These are phyloP conservation scores for Spongilla lacustris DNA, from an alignment of 37 sponge, comb jelly and placozoan species.

Conservation along the genomic window DNA sequence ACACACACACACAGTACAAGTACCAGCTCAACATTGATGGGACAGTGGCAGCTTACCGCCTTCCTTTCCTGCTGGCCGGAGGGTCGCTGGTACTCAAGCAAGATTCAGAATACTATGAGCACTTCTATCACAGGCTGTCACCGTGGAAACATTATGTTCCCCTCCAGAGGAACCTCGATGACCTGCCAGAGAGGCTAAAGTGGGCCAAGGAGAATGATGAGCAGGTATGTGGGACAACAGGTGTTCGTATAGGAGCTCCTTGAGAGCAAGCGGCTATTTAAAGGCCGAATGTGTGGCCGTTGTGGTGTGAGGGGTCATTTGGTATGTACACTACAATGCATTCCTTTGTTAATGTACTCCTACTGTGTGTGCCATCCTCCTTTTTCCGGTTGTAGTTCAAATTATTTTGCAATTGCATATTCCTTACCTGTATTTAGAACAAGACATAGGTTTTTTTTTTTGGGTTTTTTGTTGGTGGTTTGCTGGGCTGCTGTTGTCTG, in stretches of 20 bases:
- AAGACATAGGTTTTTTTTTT: background rate
- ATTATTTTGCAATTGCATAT: too few species aligned
- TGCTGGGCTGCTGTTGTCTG: background rate
- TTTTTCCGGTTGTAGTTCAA: background rate
- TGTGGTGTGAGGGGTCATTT: background rate
- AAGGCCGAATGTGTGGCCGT: background rate
- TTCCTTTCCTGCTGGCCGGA: conserved; percentile 92
- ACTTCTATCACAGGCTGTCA: conserved; percentile 88
- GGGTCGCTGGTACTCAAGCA: conserved; percentile 94
- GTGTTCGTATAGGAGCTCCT: background rate
- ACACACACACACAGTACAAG: conserved; percentile 73
- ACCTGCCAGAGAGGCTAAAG: conserved; percentile 81
- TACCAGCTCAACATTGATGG: conserved; percentile 97
- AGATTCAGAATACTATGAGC: conserved; percentile 96
- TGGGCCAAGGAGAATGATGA: conserved; percentile 89
- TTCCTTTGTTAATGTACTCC: background rate
- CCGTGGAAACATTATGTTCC: conserved; percentile 98
- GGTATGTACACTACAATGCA: background rate
- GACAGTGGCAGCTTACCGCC: conserved; percentile 94
- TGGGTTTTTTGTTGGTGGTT: background rate
- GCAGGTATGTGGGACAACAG: conserved; percentile 62
- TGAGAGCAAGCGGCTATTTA: background rate
- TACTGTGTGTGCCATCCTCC: background rate
- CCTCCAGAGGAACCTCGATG: conserved; percentile 79
- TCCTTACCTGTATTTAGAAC: too few species aligned